These are phyloP conservation scores for Camelus bactrianus DNA, from an alignment of 2,113 vertebrate genomes.

Conservation along the genomic window DNA sequence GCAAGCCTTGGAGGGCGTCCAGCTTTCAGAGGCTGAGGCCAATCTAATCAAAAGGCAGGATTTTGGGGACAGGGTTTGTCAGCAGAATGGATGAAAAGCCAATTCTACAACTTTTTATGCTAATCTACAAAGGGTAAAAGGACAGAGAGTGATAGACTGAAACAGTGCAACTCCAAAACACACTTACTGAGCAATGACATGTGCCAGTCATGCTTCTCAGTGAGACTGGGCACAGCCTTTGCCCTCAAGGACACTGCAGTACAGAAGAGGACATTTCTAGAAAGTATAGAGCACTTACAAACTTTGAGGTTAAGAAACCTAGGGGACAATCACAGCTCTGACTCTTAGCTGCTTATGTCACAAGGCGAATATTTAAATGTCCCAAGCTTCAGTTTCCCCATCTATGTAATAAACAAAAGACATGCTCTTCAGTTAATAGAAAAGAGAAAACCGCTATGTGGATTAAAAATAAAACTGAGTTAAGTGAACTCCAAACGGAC, in stretches of 20 bases:
- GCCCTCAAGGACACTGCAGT: neutral
- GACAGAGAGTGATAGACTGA: neutral
- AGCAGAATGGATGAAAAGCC: slow-evolving; percentile 12
- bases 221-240: neutral
- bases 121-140: slow-evolving; percentile 51
- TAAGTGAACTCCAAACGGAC: neutral
- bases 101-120: slow-evolving; percentile 60
- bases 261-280: neutral
- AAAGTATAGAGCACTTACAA: neutral
- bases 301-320: neutral
- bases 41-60: slow-evolving; percentile 66
- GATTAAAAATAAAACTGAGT: neutral
- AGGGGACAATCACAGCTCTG: neutral
- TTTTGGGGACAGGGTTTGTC: slow-evolving; percentile 47
- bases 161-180: neutral
- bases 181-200: neutral
- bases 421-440: neutral
- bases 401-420: neutral
- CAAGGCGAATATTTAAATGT: neutral
- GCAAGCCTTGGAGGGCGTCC: slow-evolving; percentile 51
- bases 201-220: neutral
- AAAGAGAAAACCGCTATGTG: neutral
- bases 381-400: neutral
- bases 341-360: neutral
- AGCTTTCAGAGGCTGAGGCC: slow-evolving; percentile 33